Evolutionary conservation across 1,140 invertebrate species (phyloP).

Genomic region (Bombus confusus): DNA sequence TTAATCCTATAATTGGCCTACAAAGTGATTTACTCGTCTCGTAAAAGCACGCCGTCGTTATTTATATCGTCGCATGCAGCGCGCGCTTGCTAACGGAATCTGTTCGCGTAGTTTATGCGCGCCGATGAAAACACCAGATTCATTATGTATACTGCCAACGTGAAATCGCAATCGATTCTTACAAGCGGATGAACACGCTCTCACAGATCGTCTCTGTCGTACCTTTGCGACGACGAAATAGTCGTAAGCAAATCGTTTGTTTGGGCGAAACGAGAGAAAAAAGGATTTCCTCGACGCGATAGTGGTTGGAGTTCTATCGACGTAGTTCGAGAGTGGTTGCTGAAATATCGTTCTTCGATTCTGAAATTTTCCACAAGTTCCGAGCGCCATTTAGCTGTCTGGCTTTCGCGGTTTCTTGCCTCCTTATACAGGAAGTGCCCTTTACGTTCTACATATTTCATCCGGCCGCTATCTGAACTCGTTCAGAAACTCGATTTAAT

Average conservation of each 20-base stretch:
- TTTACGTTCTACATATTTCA: conserved; percentile 57
- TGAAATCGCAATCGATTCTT: not conserved
- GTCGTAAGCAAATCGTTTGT: not conserved
- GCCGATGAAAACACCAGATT: conserved; percentile 4
- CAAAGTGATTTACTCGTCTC: conserved; percentile 75
- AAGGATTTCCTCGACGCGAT: not conserved
- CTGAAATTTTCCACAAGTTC: conserved; percentile 57
- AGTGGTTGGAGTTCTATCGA: not conserved
- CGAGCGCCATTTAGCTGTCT: conserved; percentile 39
- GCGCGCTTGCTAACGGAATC: conserved; percentile 49
- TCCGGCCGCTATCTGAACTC: conserved; percentile 48
- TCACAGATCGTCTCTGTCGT: not conserved
- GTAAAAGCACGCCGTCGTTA: conserved; percentile 73
- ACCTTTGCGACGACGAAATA: not conserved
- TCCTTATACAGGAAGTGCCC: conserved; percentile 33
- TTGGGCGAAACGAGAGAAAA: not conserved
- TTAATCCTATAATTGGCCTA: conserved; percentile 78
- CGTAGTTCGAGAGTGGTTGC: conserved; percentile 25
- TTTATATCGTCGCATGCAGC: conserved; percentile 67
- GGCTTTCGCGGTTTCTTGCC: conserved; percentile 48
- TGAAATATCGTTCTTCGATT: conserved; percentile 55
- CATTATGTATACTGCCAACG: not conserved
- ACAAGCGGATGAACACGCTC: not conserved
- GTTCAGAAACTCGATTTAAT: conserved; percentile 60
- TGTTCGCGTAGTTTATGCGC: conserved; percentile 24